Base-by-base conservation (phyloP, 2,888 invertebrate species). In the Cactoblastis cactorum region DNA sequence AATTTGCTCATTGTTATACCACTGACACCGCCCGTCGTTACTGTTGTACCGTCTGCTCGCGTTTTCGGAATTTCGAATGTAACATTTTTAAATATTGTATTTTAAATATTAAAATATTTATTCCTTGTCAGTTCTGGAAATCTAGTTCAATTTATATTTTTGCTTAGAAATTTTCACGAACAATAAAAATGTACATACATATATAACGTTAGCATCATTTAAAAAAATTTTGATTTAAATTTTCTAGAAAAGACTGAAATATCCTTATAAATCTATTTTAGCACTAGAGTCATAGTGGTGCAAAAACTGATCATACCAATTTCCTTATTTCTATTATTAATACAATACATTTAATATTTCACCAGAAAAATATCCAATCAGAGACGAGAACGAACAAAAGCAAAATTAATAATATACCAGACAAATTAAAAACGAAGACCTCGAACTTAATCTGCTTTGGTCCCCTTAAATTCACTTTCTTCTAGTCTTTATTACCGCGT, bases 391-490 rank as follows among this genome's bases (percentile, higher is more conserved):
- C n/a, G 61, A 62, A 66, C 45, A 28, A 46, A 62, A 74, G 17
- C 37, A 67, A 69, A 69, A 55, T 59, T 59, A 56, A 75, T 81
- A 74, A 77, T 77, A 81, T 84, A 83, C 85, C 82, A 82, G 83
- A 75, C 71, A 86, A 88, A 88, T 88, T 88, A 87, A 88, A 85
- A 83, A 87, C 78, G 80, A 80, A 45, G 43, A 81, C 83, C 81
- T 75, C 77, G 71, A 70, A 70, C 78, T 74, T 88, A 88, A 88
- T 87, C 86, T 86, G 71, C 86, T 89, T 87, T 86, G 81, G 81
- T 84, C 81, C 87, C 85, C 86, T 91, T 91, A 91, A 91, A 91
- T 92, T 91, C 91, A 91, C 91, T 91, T 91, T 91, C 91, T 83
- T 83, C 89, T 85, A 81, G 83, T 91, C 91, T 91, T 91, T 92